Percentiles rank a stretch among this genome's conserved stretches.
Evolutionary conservation across 2,888 invertebrate genomes (phyloP).

Genomic region (Epiperipatus broadwayi): DNA sequence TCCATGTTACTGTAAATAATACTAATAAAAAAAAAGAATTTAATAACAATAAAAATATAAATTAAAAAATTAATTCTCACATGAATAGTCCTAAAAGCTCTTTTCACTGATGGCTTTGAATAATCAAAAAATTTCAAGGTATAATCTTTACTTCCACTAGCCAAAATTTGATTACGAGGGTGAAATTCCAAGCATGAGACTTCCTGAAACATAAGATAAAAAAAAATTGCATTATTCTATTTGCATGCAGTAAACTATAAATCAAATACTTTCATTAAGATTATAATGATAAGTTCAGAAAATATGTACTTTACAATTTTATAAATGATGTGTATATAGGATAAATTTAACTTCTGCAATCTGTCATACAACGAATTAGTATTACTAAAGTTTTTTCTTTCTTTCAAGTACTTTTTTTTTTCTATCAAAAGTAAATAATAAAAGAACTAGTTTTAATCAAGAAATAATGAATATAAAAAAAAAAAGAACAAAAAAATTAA

Average conservation of each 20-base stretch:
- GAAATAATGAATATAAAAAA: no score
- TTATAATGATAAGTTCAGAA: conserved; percentile 12
- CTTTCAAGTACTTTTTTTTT: no score
- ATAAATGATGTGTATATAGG: no score
- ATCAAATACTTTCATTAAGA: neutral
- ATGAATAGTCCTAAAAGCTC: conserved; percentile 84
- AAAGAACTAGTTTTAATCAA: no score
- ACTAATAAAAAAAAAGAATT: conserved; percentile 10
- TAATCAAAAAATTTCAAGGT: conserved; percentile 93
- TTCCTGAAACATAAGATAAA: conserved; percentile 37
- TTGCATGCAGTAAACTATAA: no score
- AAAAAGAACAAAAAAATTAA: no score
- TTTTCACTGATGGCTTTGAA: conserved; percentile 93
- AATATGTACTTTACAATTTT: no score
- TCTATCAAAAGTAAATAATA: no score
- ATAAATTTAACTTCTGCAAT: no score
- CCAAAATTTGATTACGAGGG: conserved; percentile 77
- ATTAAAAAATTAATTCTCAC: conserved; percentile 30
- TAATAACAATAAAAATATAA: conserved; percentile 16
- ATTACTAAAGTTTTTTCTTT: no score
- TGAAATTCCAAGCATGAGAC: conserved; percentile 93
- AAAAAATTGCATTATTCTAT: neutral
- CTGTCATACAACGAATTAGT: no score
- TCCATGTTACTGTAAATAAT: no score
- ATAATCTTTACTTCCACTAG: conserved; percentile 82